Evolutionary conservation across 2,113 vertebrate genomes (phyloP), one percentile per base, ranked within the genome.

Genomic region (Mungos mungo): DNA sequence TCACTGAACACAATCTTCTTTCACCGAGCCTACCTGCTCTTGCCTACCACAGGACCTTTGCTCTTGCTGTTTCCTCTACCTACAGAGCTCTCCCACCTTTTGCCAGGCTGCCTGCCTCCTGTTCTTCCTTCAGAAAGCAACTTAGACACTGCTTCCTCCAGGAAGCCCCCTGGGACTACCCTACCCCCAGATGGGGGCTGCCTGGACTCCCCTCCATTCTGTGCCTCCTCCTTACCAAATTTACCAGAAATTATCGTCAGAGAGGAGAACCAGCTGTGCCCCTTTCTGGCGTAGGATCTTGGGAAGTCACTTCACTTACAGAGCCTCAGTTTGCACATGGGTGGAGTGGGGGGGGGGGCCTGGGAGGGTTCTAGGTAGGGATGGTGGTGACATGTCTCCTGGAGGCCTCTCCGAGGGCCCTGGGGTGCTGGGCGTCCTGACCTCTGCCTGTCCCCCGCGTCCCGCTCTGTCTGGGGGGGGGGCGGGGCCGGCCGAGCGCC

Each of bases 401-500:
- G 6, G 16, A 12, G 25, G 47, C 38, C 12, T 8, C 69, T 25
- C 81, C 10, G 0, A 45, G 60, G 38, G 35, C 27, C 7, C 12
- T 2, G 0, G 69, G 60, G 27, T 29, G 3, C 3, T 0, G 23
- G 94, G 60, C 29, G 19, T 5, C 65, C 47, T 6, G 38, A 38
- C 21, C 10, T 38, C n/a, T 5, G 33, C 19, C 0, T 47, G 33
- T 38, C 19, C 5, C 5, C 16, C 10, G 80, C 0, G 1, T 14
- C 31, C 47, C 4, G 5, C 10, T 0, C 41, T 0, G 1, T 45
- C 87, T 23, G 50, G 25, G 60, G 50, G 3, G 23, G 50, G 87
- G 0, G 12, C 7, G 0, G 72, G 9, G n/a, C 60, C 2, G 19
- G 45, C 66, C 0, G 18, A 16, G n/a, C 0, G 0, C 96, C 97